Evolutionary conservation across 2,797 vertebrate species (phyloP).

Genomic region (Perodicticus potto): DNA sequence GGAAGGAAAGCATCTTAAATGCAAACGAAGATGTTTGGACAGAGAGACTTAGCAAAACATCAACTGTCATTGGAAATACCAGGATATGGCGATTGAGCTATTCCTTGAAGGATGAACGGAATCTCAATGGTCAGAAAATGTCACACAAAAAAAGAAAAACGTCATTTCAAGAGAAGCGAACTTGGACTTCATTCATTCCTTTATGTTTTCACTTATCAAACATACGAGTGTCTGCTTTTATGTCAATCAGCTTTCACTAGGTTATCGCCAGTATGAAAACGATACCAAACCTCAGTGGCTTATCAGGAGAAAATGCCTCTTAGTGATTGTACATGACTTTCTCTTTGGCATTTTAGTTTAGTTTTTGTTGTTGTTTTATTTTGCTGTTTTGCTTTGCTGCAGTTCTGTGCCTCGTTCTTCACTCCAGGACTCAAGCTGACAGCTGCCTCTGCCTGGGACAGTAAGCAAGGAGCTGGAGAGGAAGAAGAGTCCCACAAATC

Average conservation of each 20-base stretch:
- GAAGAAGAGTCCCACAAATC: background rate
- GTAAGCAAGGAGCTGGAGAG: background rate
- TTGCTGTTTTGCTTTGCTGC: background rate
- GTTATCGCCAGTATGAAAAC: conserved; percentile 5
- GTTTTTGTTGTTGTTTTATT: background rate
- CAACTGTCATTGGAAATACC: background rate
- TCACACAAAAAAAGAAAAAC: background rate
- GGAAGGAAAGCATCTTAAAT: conserved; percentile 31
- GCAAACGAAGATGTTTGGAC: background rate
- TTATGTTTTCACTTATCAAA: background rate
- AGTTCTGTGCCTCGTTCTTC: background rate
- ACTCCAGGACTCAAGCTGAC: background rate
- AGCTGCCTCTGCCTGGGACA: background rate
- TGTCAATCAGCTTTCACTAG: background rate
- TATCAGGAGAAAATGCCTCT: background rate
- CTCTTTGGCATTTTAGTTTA: background rate
- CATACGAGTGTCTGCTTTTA: background rate
- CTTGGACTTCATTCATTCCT: conserved; percentile 5
- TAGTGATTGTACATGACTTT: background rate
- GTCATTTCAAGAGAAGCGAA: background rate
- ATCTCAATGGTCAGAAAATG: conserved; percentile 30
- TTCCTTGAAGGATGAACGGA: conserved; percentile 25
- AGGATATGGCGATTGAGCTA: conserved; percentile 25
- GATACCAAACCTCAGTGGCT: background rate
- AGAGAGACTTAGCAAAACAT: conserved; percentile 27